A percentile compares a stretch with the other conserved stretches of the same genome.
Conservation (phyloP, 2,113 vertebrate species). For the Tyto alba region DNA sequence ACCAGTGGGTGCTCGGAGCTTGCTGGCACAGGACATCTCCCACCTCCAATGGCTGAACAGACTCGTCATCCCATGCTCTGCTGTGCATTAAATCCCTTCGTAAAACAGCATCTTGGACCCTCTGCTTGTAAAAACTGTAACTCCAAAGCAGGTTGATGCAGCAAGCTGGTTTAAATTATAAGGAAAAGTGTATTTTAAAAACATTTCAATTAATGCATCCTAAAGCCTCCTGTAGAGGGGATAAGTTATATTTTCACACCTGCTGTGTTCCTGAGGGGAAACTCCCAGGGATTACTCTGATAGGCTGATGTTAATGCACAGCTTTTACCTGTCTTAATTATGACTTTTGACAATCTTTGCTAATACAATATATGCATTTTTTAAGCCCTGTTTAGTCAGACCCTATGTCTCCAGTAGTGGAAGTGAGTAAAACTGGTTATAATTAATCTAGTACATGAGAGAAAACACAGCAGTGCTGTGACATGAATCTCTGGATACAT, state of each 20-base stretch:
- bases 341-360: not conserved
- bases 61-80: not conserved
- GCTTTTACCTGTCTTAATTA: not conserved
- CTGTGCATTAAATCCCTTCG: not conserved
- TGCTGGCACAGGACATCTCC: not conserved
- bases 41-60: fast-evolving
- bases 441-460: not conserved
- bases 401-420: not conserved
- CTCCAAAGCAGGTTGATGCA: not conserved
- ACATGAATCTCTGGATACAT: not conserved
- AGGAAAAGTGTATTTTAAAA: conserved; percentile 9
- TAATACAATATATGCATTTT: not conserved
- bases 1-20: not conserved
- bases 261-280: not conserved
- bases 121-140: not conserved
- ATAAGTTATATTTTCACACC: not conserved
- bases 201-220: not conserved
- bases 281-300: not conserved
- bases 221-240: not conserved
- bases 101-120: not conserved
- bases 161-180: conserved; percentile 16
- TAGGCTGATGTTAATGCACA: not conserved
- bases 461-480: not conserved
- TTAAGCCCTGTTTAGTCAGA: not conserved
- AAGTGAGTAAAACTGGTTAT: not conserved